Conservation (phyloP, 2,113 vertebrate species). For the Lepus europaeus region DNA sequence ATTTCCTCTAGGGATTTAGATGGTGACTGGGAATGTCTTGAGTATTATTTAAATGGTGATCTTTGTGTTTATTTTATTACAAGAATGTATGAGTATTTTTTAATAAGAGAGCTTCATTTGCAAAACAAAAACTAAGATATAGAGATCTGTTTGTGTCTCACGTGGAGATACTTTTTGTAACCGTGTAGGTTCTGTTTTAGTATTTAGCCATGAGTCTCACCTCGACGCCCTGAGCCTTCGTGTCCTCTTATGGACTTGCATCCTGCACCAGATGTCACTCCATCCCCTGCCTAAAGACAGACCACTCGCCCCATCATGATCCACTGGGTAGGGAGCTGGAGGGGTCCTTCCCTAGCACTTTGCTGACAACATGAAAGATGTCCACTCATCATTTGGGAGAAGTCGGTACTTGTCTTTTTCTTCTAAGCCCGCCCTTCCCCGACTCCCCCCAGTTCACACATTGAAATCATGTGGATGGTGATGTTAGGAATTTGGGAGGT, state of each 20-base stretch:
- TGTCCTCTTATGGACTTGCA: background rate
- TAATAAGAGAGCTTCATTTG: background rate
- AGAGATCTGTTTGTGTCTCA: background rate
- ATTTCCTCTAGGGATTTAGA: background rate
- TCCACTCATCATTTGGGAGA: background rate
- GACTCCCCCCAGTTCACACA: too few relatives aligned
- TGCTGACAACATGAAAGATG: background rate
- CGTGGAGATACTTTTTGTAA: background rate
- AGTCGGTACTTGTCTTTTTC: background rate
- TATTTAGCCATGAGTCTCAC: fast-evolving
- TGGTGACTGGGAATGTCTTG: background rate
- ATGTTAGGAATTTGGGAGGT: too few relatives aligned
- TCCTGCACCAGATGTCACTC: background rate
- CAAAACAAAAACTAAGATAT: background rate
- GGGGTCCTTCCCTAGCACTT: fast-evolving
- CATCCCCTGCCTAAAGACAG: background rate
- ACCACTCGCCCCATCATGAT: background rate
- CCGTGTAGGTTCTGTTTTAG: background rate
- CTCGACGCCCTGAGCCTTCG: background rate
- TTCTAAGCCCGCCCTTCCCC: background rate
- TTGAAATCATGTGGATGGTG: background rate
- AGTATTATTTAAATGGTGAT: background rate
- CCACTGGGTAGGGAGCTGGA: fast-evolving
- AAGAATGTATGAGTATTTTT: background rate
- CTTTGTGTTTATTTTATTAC: background rate